These are phyloP conservation scores for Macquaria australasica DNA, from an alignment of 2,113 vertebrate genomes.

Conservation along the genomic window DNA sequence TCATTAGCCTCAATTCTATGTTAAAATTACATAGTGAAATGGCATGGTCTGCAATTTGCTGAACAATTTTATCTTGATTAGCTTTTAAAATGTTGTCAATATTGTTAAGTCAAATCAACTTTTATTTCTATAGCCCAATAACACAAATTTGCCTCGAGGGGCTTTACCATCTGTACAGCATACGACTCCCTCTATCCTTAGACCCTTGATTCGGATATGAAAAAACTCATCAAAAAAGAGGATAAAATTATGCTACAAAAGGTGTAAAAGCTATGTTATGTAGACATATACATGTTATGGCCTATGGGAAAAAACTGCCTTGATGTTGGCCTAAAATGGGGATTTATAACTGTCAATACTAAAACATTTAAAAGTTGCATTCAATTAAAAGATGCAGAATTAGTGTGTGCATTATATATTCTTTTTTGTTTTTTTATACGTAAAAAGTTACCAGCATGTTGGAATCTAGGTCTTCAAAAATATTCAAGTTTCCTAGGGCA, in stretches of 20 bases:
- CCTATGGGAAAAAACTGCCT: neutral
- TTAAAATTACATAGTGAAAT: neutral
- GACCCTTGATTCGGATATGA: no score
- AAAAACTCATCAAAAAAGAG: neutral
- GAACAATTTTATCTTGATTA: neutral
- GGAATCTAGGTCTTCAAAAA: neutral
- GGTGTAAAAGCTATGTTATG: neutral
- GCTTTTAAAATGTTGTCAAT: neutral
- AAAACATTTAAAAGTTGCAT: neutral
- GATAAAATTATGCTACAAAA: neutral
- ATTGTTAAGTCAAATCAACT: neutral
- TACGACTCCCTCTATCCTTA: no score
- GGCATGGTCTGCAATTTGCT: neutral
- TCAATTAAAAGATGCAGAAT: neutral
- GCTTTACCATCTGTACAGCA: no score
- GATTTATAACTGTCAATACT: neutral
- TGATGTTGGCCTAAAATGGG: neutral
- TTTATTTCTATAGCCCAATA: no score
- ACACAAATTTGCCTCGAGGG: no score
- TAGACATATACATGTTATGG: neutral
- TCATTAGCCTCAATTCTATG: slow-evolving; percentile 1
- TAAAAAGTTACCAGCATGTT: no score
- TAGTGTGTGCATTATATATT: neutral
- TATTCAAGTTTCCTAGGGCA: neutral
- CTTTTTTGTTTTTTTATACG: neutral